phyloP scores from a whole-genome alignment of 2,113 vertebrate species.

The Notiomystis cincta region DNA sequence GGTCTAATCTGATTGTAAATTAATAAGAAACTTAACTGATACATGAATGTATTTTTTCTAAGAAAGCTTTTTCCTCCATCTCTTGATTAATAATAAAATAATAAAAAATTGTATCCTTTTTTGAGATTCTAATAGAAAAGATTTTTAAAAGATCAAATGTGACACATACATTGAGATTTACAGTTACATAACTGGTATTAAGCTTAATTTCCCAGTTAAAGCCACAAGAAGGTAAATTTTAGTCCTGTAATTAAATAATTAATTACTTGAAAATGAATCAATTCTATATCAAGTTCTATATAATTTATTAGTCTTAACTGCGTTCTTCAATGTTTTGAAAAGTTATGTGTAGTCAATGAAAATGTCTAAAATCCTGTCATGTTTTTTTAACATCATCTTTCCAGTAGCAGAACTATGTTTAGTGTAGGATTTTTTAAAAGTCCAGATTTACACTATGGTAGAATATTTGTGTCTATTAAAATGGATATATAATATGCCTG shows the following conservation, averaged over 20 bases:
- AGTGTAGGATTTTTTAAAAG: neutral
- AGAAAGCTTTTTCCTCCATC: neutral
- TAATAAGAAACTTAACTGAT: neutral
- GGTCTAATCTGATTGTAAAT: neutral
- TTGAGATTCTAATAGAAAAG: neutral
- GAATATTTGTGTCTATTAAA: neutral
- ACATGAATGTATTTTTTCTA: neutral
- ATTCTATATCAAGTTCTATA: neutral
- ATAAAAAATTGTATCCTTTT: neutral
- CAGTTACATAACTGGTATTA: neutral
- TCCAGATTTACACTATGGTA: neutral
- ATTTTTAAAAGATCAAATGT: neutral
- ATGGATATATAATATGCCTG: neutral
- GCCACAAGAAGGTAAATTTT: neutral
- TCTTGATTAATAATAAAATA: neutral
- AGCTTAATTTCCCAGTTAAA: neutral
- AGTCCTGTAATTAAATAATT: too few relatives aligned
- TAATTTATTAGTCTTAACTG: neutral
- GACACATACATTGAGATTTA: neutral
- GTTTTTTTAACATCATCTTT: neutral
- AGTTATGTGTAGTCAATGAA: neutral
- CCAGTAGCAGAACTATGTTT: neutral
- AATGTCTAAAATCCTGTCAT: neutral
- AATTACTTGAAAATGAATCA: neutral
- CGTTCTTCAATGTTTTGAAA: neutral